These are phyloP conservation scores for Chrysopa pallens DNA, from an alignment of 1,140 invertebrate genomes.

Conservation along the genomic window DNA sequence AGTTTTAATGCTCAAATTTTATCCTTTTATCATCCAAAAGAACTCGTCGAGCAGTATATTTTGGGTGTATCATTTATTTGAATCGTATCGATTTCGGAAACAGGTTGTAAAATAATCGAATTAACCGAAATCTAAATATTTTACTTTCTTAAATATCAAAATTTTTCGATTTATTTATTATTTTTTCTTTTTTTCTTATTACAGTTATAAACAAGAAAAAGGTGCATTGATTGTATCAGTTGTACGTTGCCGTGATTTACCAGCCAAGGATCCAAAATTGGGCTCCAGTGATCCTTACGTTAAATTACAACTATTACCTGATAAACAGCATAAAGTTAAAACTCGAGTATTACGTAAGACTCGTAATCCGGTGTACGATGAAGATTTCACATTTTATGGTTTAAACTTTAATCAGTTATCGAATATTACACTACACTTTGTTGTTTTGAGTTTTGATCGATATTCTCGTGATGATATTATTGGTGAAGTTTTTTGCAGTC, in stretches of 20 bases:
- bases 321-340: constrained; percentile 90
- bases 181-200: constrained; percentile 5
- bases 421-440: constrained; percentile 80
- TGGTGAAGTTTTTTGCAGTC: constrained; percentile 82
- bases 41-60: no score
- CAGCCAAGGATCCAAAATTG: constrained; percentile 52
- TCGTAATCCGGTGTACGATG: constrained; percentile 83
- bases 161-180: neutral
- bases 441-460: constrained; percentile 88
- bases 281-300: constrained; percentile 76
- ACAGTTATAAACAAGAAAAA: constrained; percentile 69
- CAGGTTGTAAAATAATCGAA: constrained; percentile 1
- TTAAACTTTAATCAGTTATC: constrained; percentile 67
- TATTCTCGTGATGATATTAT: constrained; percentile 95
- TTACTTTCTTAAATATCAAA: neutral
- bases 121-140: neutral
- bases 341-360: constrained; percentile 86
- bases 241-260: constrained; percentile 66
- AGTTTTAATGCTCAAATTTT: no score
- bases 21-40: no score
- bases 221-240: constrained; percentile 82
- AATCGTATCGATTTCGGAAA: no score
- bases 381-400: constrained; percentile 93
- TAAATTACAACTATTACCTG: constrained; percentile 81
- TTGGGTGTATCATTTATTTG: no score